phyloP scores from a whole-genome alignment of 2,113 vertebrate species.

The Corythaeola cristata region DNA sequence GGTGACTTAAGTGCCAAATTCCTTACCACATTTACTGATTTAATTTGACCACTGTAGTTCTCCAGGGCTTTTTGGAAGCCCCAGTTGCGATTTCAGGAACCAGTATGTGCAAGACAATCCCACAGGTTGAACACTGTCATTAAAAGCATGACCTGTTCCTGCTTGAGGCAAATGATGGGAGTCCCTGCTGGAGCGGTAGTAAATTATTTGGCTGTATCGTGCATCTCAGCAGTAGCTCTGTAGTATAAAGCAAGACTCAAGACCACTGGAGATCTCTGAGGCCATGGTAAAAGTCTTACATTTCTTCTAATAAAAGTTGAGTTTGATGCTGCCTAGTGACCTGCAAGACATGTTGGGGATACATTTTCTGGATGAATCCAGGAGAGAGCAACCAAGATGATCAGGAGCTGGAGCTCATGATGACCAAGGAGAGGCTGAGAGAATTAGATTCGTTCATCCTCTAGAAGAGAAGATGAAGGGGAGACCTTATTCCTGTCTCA shows the following conservation, averaged over 20 bases:
- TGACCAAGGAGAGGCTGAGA: background rate
- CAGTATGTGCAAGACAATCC: conserved; percentile 9
- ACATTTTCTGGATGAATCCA: background rate
- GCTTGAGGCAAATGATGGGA: conserved; percentile 2
- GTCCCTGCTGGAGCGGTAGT: background rate
- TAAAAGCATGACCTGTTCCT: conserved; percentile 31
- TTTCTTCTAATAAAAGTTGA: background rate
- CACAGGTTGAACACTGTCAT: background rate
- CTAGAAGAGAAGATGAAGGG: background rate
- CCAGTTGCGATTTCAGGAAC: background rate
- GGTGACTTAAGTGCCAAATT: background rate
- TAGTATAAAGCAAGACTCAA: background rate
- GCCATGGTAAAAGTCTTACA: background rate
- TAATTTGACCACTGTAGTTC: conserved; percentile 48
- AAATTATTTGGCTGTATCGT: background rate
- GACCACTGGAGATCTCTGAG: background rate
- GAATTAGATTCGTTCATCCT: background rate
- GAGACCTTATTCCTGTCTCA: background rate
- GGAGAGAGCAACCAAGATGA: background rate
- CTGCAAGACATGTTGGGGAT: background rate
- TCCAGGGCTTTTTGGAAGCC: conserved; percentile 1
- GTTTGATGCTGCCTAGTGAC: background rate
- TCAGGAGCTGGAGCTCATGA: background rate
- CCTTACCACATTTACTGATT: background rate
- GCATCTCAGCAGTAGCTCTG: background rate